A percentile compares a stretch with the other conserved stretches of the same genome.
These are phyloP conservation scores for Oscarella lobularis DNA, from an alignment of 37 sponge, comb jelly and placozoan genomes.

Conservation along the genomic window DNA sequence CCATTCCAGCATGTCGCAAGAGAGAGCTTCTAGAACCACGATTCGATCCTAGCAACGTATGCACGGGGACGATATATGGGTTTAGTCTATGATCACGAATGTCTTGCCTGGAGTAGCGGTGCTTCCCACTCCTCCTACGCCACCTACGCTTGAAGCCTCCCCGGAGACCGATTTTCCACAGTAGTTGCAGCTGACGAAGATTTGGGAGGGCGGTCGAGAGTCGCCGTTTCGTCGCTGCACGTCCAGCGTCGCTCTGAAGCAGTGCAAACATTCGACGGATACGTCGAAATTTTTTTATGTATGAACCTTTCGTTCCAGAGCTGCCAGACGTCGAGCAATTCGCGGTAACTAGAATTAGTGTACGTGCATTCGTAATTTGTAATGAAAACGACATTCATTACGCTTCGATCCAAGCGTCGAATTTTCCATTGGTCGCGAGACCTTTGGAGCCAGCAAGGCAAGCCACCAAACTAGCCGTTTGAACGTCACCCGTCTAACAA, in stretches of 20 bases:
- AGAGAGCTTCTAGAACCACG: not conserved
- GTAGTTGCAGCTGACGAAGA: constrained; percentile 52
- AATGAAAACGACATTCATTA: constrained; percentile 11
- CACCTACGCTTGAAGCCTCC: not conserved
- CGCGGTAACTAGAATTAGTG: constrained; percentile 37
- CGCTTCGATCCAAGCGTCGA: constrained; percentile 59
- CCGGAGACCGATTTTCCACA: constrained; percentile 54
- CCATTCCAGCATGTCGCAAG: not conserved
- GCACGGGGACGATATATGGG: no score
- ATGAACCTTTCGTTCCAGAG: constrained; percentile 72
- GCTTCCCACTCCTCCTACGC: not conserved
- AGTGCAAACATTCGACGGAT: no score
- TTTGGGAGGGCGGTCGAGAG: constrained; percentile 30
- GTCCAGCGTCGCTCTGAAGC: constrained; percentile 54
- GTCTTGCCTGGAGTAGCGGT: not conserved
- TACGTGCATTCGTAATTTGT: not conserved
- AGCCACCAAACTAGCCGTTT: constrained; percentile 62
- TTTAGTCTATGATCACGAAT: not conserved
- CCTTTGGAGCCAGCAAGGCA: constrained; percentile 30
- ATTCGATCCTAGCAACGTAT: no score
- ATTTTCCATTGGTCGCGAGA: constrained; percentile 14
- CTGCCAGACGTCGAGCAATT: constrained; percentile 63
- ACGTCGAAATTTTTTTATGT: no score
- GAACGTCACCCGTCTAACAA: constrained; percentile 65
- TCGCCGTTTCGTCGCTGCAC: constrained; percentile 23